These are phyloP conservation scores for Thecophora atra DNA, from an alignment of 2,888 invertebrate species.

Conservation along the genomic window DNA sequence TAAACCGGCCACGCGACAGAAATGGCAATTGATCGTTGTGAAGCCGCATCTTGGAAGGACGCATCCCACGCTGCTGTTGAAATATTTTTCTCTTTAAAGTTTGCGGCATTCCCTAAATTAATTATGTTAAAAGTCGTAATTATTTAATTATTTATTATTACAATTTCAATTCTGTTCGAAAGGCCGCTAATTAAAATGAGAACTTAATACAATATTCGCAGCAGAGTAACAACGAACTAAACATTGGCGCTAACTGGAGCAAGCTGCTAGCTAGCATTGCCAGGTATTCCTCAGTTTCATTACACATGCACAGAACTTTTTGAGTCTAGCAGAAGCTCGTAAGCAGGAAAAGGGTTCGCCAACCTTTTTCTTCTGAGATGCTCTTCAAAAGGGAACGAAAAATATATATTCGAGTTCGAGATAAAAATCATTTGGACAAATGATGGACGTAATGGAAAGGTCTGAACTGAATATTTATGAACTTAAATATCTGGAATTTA, in stretches of 20 bases:
- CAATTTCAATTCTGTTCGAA: background rate
- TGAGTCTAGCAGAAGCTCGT: constrained; percentile 14
- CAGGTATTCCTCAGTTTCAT: background rate
- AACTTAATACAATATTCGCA: background rate
- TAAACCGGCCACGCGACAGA: constrained; percentile 58
- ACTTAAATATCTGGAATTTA: too few species aligned
- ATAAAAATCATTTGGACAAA: too few species aligned
- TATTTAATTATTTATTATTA: too few species aligned
- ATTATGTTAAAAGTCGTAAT: background rate
- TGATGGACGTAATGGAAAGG: too few species aligned
- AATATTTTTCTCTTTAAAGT: constrained; percentile 37
- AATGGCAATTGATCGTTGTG: constrained; percentile 61
- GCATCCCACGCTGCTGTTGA: constrained; percentile 40
- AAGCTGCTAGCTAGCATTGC: background rate
- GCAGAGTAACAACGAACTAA: constrained; percentile 14
- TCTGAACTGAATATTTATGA: too few species aligned
- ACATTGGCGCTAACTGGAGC: background rate
- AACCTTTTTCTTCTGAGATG: background rate
- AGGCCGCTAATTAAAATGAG: background rate
- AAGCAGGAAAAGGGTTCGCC: background rate
- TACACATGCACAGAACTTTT: background rate
- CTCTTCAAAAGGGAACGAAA: too few species aligned
- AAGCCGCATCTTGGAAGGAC: constrained; percentile 43
- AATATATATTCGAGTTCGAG: too few species aligned
- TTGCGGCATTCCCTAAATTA: background rate